Base-by-base conservation (phyloP, 2,797 vertebrate species). In the Eulemur mongoz region DNA sequence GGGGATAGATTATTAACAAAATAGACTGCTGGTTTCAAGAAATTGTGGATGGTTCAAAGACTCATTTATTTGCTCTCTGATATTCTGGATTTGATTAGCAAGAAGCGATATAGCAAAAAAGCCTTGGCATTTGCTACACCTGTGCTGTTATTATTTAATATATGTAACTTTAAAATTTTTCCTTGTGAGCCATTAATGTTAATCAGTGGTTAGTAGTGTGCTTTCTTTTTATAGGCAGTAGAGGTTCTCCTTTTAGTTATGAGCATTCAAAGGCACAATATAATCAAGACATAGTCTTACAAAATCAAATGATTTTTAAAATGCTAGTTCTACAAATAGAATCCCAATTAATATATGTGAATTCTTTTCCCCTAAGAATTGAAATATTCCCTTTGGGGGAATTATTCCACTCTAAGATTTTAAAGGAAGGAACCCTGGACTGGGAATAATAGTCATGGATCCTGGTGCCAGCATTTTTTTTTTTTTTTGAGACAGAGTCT, bases 71-170 rank as follows among this genome's bases (percentile, higher is more conserved):
- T 89, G n/a, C 14, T 75, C 69, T 89, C 25, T 14, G 59, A 1
- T 82, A 89, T 65, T 92, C 94, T 89, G 30, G 11, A 70, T 93
- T 94, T 89, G 69, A 89, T 86, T 89, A 78, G 11, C 27, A 82
- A 93, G 57, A 30, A 89, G 27, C 54, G 65, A 84, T 27, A 84
- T 6, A 83, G 32, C 82, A 82, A 59, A 59, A 35, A 63, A n/a
- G 8, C 40, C 45, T 67, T 15, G 4, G 4, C 8, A 63, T 92
- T 92, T 67, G 43, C 73, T 91, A n/a, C 2, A 76, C 7, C 1
- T 67, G 9, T 78, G 32, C 20, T 17, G 22, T 93, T 94, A 50
- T 45, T 96, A 15, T 59, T 78, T 12, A 75, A 59, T 38, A 81
- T 50, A 23, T 0, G 9, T 72, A 95, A 72, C 5, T 94, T 67